These are phyloP conservation scores for Phymatocera aterrima DNA, from an alignment of 2,888 invertebrate species.

Conservation along the genomic window DNA sequence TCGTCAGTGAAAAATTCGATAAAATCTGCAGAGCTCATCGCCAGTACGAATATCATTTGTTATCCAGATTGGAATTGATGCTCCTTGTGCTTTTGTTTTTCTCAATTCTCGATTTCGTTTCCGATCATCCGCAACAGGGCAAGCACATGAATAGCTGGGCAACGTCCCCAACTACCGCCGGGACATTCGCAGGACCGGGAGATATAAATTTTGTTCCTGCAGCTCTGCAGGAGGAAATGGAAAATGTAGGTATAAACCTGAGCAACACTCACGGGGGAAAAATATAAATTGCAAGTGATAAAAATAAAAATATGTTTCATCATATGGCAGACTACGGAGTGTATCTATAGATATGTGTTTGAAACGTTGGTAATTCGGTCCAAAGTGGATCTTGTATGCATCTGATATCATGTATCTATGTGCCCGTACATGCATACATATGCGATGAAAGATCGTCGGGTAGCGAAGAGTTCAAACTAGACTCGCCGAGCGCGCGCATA, in stretches of 20 bases:
- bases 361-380: conserved; percentile 32
- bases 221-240: background rate
- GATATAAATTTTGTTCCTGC: background rate
- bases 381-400: conserved; percentile 28
- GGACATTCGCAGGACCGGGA: background rate
- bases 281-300: conserved; percentile 12
- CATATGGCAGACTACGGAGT: background rate
- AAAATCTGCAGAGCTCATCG: background rate
- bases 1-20: background rate
- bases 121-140: background rate
- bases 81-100: no score
- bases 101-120: background rate
- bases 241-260: background rate
- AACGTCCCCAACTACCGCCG: background rate
- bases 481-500: conserved; percentile 12
- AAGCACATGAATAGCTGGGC: conserved; percentile 5
- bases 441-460: conserved; percentile 12
- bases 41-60: background rate
- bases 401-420: background rate
- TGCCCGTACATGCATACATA: no score
- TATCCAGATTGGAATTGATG: background rate
- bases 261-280: background rate
- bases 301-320: conserved; percentile 27
- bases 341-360: background rate
- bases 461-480: conserved; percentile 21